Base-by-base conservation (phyloP, 2,888 invertebrate species). In the Nomada flava region DNA sequence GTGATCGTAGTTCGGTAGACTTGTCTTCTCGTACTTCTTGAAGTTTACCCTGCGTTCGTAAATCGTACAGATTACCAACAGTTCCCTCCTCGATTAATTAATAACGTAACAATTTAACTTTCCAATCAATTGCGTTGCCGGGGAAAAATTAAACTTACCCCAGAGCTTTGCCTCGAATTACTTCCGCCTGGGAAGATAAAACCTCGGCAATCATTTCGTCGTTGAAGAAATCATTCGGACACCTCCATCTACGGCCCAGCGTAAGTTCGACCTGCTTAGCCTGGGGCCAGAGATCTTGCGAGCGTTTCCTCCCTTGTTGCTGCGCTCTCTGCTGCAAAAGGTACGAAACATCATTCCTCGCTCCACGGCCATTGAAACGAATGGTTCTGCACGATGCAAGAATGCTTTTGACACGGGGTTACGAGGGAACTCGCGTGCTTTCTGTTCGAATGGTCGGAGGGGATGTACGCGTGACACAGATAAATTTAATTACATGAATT, bases 131-230 rank as follows among this genome's bases (percentile, higher is more conserved):
- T 36, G 36, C 36, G 26, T 26, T 5, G 36, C 36, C 7, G 36
- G 36, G 7, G 9, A n/a, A 53, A 7, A 26, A 60, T 26, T 90
- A 95, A 88, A 90, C 95, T 94, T 96, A 98, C 98, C 98, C 98
- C 92, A 97, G 95, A 79, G 97, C 96, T 89, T 96, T 96, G 86
- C 98, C 98, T 74, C 96, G 96, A 81, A 98, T 96, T 59, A 98
- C 96, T 94, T 98, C 98, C 1, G 98, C 96, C 93, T 98, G 98
- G 9, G 97, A 96, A 78, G 96, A 96, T 85, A 98, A 95, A 1
- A 97, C 97, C 91, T 98, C 97, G 23, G 97, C 97, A 77, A 99
- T 97, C 94, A 97, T 96, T 90, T 97, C 96, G 88, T 98, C 98
- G 84, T 98, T 97, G 95, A 97, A 98, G 60, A 98, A 97, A 91